Percentiles rank a stretch among this genome's conserved stretches.
Conservation (phyloP, 2,888 invertebrate species). For the Megamerina dolium region DNA sequence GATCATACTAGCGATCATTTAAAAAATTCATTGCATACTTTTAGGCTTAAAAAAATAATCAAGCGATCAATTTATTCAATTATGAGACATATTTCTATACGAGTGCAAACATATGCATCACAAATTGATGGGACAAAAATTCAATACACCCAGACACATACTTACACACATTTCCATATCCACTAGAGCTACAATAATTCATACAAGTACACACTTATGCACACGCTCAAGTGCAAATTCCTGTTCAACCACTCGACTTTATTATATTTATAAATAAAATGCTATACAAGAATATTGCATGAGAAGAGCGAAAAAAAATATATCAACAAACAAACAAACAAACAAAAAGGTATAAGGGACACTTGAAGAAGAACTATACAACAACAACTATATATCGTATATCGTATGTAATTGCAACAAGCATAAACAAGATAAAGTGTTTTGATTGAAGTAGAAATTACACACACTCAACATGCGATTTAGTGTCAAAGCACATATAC, state of each 20-base stretch:
- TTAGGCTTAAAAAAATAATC: slow-evolving; percentile 1
- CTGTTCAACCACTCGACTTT: background rate
- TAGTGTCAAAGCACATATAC: slow-evolving; percentile 21
- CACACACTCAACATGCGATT: slow-evolving; percentile 27
- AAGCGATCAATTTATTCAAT: too few relatives aligned
- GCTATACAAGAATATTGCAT: background rate
- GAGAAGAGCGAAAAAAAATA: too few relatives aligned
- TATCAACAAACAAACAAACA: too few relatives aligned
- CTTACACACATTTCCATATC: too few relatives aligned
- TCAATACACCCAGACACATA: too few relatives aligned
- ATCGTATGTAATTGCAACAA: background rate
- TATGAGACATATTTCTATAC: too few relatives aligned
- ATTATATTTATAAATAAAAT: background rate
- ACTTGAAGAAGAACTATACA: background rate
- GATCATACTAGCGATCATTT: background rate
- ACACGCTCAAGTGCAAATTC: slow-evolving; percentile 1
- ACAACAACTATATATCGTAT: background rate
- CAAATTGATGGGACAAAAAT: too few relatives aligned
- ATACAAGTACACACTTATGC: too few relatives aligned
- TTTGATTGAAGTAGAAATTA: slow-evolving; percentile 16
- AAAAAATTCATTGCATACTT: background rate
- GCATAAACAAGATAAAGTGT: too few relatives aligned
- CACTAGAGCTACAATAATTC: too few relatives aligned
- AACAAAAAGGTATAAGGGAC: too few relatives aligned
- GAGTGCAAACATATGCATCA: too few relatives aligned